These are phyloP conservation scores for Laspeyria flexula DNA, from an alignment of 2,888 invertebrate genomes.

Conservation along the genomic window DNA sequence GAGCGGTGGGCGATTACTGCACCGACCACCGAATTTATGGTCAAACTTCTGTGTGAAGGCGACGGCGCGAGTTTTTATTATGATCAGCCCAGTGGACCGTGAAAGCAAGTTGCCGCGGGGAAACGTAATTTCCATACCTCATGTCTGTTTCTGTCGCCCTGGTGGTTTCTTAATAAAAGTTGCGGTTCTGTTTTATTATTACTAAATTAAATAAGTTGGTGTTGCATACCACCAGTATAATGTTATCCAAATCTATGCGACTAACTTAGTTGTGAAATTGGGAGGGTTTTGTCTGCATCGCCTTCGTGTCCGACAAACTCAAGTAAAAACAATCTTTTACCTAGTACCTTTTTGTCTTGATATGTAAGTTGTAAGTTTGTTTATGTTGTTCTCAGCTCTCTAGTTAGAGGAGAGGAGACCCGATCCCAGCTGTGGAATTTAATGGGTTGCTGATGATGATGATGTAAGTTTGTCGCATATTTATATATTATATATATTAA, in stretches of 20 bases:
- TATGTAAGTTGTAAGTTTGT: too few relatives aligned
- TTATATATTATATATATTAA: too few relatives aligned
- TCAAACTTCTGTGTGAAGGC: conserved; percentile 84
- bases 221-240: conserved; percentile 8
- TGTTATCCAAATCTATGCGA: background rate
- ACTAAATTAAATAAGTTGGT: conserved; percentile 42
- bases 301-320: too few relatives aligned
- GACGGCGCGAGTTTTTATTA: conserved; percentile 86
- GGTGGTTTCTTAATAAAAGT: conserved; percentile 82
- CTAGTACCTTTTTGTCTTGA: background rate
- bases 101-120: conserved; percentile 84
- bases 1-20: conserved; percentile 70
- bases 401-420: too few relatives aligned
- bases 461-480: too few relatives aligned
- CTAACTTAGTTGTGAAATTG: background rate
- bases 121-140: conserved; percentile 84
- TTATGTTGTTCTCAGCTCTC: too few relatives aligned
- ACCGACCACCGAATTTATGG: conserved; percentile 84
- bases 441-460: too few relatives aligned
- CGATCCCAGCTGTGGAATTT: too few relatives aligned
- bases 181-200: conserved; percentile 53
- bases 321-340: too few relatives aligned
- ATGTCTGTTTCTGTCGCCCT: conserved; percentile 81
- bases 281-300: background rate
- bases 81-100: conserved; percentile 86